Conservation (phyloP, 2,888 invertebrate genomes). For the Zelleria hepariella region DNA sequence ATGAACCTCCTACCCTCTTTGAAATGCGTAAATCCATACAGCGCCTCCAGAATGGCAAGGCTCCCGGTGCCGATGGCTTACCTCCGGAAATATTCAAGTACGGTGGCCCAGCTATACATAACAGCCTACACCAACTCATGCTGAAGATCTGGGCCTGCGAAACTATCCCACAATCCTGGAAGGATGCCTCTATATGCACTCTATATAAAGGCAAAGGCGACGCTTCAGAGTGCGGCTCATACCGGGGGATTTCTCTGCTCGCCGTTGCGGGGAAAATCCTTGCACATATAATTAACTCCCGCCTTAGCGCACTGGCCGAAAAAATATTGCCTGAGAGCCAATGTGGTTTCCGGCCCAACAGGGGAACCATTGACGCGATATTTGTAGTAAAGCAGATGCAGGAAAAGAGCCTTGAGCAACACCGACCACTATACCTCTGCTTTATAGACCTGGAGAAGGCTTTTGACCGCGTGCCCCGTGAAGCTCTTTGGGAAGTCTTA, state of each 20-base stretch:
- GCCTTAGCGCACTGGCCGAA: no score
- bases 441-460: no score
- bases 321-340: slow-evolving; percentile 10
- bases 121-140: background rate
- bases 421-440: background rate
- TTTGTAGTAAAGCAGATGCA: slow-evolving; percentile 11
- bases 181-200: background rate
- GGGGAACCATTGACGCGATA: no score
- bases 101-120: background rate
- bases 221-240: no score
- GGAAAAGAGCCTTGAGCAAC: slow-evolving; percentile 1
- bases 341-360: no score
- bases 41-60: background rate
- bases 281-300: background rate
- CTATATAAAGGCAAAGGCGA: background rate
- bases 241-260: no score
- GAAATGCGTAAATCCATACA: background rate
- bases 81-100: background rate
- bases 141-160: background rate
- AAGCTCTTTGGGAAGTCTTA: background rate
- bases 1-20: background rate
- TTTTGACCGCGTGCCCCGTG: no score
- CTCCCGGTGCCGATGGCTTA: background rate
- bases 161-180: background rate
- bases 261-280: background rate